Evolutionary conservation across 2,888 invertebrate genomes (phyloP).

Genomic region (Steinernema carpocapsae): DNA sequence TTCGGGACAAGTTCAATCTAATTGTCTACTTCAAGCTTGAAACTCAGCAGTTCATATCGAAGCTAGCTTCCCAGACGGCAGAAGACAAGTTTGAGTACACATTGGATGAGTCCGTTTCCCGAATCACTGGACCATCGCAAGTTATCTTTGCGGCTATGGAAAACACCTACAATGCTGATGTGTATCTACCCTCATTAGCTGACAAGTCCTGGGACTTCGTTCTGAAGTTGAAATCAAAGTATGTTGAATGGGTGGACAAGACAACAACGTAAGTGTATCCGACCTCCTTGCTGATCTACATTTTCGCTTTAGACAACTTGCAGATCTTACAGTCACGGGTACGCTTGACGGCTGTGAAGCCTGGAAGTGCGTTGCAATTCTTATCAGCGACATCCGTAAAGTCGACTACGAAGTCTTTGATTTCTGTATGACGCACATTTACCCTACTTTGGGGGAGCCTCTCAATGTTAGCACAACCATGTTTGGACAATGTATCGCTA

Average conservation of each 20-base stretch:
- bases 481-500: slow-evolving; percentile 54
- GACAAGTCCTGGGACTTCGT: slow-evolving; percentile 83
- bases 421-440: slow-evolving; percentile 40
- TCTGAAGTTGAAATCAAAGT: slow-evolving; percentile 82
- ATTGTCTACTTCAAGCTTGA: slow-evolving; percentile 61
- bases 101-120: not conserved
- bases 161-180: slow-evolving; percentile 77
- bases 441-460: slow-evolving; percentile 42
- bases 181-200: slow-evolving; percentile 81
- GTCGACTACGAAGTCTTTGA: slow-evolving; percentile 46
- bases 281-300: not conserved
- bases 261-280: slow-evolving; percentile 30
- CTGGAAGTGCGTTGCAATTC: not conserved
- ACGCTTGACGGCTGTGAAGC: not conserved
- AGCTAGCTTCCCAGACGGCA: slow-evolving; percentile 31
- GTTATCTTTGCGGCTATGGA: slow-evolving; percentile 46
- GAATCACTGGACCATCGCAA: slow-evolving; percentile 37
- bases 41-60: slow-evolving; percentile 46
- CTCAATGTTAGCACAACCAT: slow-evolving; percentile 53
- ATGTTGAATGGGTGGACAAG: slow-evolving; percentile 68
- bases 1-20: slow-evolving; percentile 60
- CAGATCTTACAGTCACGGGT: slow-evolving; percentile 38
- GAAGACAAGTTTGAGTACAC: slow-evolving; percentile 24
- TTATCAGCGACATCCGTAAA: slow-evolving; percentile 40
- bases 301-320: slow-evolving; percentile 38